These are phyloP conservation scores for Taenioides sp. DNA, from an alignment of 2,797 vertebrate species.

Conservation along the genomic window DNA sequence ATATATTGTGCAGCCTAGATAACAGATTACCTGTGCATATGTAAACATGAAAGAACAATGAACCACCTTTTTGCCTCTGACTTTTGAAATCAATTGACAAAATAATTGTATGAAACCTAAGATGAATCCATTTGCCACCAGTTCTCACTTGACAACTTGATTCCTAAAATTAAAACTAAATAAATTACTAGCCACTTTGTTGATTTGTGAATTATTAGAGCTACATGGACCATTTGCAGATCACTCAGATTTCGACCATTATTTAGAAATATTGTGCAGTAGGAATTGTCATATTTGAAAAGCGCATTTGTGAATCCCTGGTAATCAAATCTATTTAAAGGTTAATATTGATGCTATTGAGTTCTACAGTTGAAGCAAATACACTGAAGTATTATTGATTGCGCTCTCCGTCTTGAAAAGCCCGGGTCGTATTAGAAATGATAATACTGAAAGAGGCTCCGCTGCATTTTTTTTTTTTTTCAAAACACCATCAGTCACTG, in stretches of 20 bases:
- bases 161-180: background rate
- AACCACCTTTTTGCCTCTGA: no score
- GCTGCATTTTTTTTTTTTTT: slow-evolving; percentile 39
- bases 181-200: background rate
- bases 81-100: no score
- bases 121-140: no score
- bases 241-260: background rate
- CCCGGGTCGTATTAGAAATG: slow-evolving; percentile 19
- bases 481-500: slow-evolving; percentile 62
- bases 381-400: slow-evolving; percentile 14
- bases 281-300: slow-evolving; percentile 4
- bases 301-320: background rate
- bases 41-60: no score
- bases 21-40: no score
- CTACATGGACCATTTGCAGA: background rate
- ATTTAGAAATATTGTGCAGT: background rate
- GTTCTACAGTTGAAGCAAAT: background rate
- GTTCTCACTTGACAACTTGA: background rate
- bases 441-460: slow-evolving; percentile 34
- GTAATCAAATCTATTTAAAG: background rate
- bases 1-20: no score
- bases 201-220: background rate
- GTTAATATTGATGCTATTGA: slow-evolving; percentile 6
- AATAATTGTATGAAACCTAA: no score
- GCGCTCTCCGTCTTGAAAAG: slow-evolving; percentile 20